phyloP scores from a whole-genome alignment of 1,140 invertebrate species.

The Arctopsyche grandis region DNA sequence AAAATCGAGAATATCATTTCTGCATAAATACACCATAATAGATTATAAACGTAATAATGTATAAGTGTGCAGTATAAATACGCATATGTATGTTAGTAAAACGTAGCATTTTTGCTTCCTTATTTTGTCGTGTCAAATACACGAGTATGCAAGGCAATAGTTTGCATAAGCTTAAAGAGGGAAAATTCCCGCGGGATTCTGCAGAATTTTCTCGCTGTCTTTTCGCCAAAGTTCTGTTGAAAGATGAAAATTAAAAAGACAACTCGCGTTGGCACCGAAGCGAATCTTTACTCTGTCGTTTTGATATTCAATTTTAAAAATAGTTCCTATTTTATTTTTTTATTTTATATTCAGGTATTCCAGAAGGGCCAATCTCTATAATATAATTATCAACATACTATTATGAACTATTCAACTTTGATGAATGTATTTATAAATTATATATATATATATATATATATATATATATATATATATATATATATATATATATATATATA shows the following conservation, averaged over 20 bases:
- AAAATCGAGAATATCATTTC: neutral
- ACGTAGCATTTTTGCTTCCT: neutral
- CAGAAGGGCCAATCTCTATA: too few species aligned
- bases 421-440: too few species aligned
- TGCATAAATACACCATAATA: too few species aligned
- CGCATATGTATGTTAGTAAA: too few species aligned
- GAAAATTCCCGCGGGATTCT: slow-evolving; percentile 21
- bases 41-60: too few species aligned
- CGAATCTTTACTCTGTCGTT: neutral
- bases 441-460: too few species aligned
- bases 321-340: neutral
- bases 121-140: neutral
- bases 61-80: too few species aligned
- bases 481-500: too few species aligned
- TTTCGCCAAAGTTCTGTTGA: slow-evolving; percentile 5
- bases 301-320: slow-evolving; percentile 11
- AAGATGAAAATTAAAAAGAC: slow-evolving; percentile 36
- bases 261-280: slow-evolving; percentile 16
- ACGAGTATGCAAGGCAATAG: neutral
- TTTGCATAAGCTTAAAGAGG: neutral
- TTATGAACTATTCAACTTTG: too few species aligned
- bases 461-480: too few species aligned
- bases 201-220: slow-evolving; percentile 1
- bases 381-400: too few species aligned
- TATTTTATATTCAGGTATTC: too few species aligned